These are phyloP conservation scores for Gerris buenoi DNA, from an alignment of 1,140 invertebrate species.

Conservation along the genomic window DNA sequence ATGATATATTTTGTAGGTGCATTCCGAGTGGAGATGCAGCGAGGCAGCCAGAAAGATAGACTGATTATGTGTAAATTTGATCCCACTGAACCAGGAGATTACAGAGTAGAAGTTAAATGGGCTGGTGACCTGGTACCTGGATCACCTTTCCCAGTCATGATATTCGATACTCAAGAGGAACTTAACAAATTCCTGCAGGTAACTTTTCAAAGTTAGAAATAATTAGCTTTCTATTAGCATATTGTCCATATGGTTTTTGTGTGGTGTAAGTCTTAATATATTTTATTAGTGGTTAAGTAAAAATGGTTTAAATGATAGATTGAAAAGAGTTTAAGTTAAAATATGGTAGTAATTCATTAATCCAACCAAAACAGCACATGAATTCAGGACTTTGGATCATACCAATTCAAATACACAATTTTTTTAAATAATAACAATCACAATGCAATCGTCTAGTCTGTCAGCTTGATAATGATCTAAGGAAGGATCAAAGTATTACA, in stretches of 20 bases:
- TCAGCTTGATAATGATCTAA: too few relatives aligned
- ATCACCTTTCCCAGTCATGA: conserved; percentile 96
- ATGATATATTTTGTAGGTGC: conserved; percentile 42
- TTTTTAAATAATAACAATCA: too few relatives aligned
- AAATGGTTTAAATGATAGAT: not conserved
- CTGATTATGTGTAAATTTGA: conserved; percentile 96
- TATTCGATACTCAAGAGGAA: conserved; percentile 96
- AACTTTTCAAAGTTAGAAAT: not conserved
- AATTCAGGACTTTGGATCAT: too few relatives aligned
- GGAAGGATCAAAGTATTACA: too few relatives aligned
- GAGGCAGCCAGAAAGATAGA: conserved; percentile 95
- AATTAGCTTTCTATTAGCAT: not conserved
- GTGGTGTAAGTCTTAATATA: not conserved
- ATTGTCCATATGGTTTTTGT: not conserved
- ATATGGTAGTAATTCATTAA: not conserved
- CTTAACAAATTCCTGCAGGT: conserved; percentile 43
- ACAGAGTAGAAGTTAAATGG: conserved; percentile 95
- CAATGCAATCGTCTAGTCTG: too few relatives aligned
- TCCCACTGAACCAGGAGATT: conserved; percentile 95
- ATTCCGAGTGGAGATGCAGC: conserved; percentile 97
- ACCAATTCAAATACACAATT: too few relatives aligned
- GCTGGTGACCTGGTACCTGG: conserved; percentile 92
- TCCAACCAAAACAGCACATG: too few relatives aligned
- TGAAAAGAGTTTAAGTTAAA: not conserved
- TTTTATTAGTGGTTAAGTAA: not conserved